Percentiles rank a stretch among this genome's conserved stretches.
Conservation (phyloP, 2,888 invertebrate species). For the Apodemia mormo region DNA sequence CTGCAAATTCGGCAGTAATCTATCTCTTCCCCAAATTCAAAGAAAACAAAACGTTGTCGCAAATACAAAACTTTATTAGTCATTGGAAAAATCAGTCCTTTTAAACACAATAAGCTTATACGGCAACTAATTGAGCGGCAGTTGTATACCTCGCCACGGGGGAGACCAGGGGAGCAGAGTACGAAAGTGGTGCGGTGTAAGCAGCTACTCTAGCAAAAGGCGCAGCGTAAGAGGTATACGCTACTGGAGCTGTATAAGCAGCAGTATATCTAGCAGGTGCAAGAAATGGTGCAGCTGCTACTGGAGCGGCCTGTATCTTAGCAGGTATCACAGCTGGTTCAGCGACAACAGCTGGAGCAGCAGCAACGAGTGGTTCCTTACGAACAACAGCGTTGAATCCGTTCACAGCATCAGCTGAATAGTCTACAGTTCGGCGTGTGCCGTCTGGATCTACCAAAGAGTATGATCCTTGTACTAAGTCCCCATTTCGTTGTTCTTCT, state of each 20-base stretch:
- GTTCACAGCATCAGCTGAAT: slow-evolving; percentile 61
- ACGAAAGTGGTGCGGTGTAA: slow-evolving; percentile 37
- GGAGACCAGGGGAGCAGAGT: slow-evolving; percentile 34
- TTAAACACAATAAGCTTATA: slow-evolving; percentile 42
- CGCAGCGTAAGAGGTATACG: slow-evolving; percentile 46
- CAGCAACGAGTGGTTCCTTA: slow-evolving; percentile 57
- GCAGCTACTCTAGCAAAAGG: slow-evolving; percentile 45
- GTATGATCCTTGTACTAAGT: slow-evolving; percentile 71
- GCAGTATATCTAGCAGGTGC: slow-evolving; percentile 47
- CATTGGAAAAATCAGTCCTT: no score
- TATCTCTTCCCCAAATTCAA: no score
- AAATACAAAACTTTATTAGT: no score
- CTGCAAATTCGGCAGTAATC: no score
- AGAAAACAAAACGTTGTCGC: no score
- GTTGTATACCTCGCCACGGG: slow-evolving; percentile 49
- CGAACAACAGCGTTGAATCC: slow-evolving; percentile 71
- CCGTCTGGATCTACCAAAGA: slow-evolving; percentile 65
- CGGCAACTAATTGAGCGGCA: slow-evolving; percentile 55
- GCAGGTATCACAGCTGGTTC: slow-evolving; percentile 48
- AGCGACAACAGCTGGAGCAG: slow-evolving; percentile 47
- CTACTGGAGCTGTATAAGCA: slow-evolving; percentile 47
- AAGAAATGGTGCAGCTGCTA: slow-evolving; percentile 40
- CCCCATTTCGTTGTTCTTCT: slow-evolving; percentile 74
- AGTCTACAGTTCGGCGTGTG: slow-evolving; percentile 64
- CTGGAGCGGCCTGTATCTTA: slow-evolving; percentile 46